A percentile compares a stretch with the other conserved stretches of the same genome.
Conservation (phyloP, 2,113 vertebrate genomes). For the Mastomys coucha region DNA sequence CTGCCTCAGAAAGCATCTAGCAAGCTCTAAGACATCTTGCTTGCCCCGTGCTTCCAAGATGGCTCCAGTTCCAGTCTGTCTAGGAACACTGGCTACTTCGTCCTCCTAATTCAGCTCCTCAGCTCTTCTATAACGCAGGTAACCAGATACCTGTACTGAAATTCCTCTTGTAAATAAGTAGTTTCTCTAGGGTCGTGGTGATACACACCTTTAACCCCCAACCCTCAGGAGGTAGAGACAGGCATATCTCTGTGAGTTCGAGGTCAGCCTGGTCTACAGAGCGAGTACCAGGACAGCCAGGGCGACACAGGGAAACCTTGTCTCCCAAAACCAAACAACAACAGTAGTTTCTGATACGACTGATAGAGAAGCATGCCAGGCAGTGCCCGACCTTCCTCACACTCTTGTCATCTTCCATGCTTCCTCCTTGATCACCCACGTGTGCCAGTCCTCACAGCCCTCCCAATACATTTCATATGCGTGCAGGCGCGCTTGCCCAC, state of each 20-base stretch:
- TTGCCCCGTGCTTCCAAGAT: background rate
- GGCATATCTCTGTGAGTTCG: background rate
- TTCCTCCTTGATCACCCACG: background rate
- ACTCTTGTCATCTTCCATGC: accelerated
- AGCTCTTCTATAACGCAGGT: background rate
- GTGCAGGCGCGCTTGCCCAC: background rate
- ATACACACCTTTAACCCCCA: background rate
- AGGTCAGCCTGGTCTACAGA: background rate
- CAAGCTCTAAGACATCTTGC: background rate
- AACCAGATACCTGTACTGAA: accelerated
- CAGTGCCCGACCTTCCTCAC: background rate
- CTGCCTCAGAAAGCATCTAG: background rate
- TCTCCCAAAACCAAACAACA: background rate
- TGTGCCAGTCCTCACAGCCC: background rate
- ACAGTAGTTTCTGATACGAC: background rate
- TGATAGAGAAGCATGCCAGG: background rate
- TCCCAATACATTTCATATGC: background rate
- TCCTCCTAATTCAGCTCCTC: background rate
- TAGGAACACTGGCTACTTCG: background rate
- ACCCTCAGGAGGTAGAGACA: background rate
- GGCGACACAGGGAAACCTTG: background rate
- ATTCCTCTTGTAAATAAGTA: background rate
- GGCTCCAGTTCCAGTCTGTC: background rate
- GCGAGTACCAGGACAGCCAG: background rate
- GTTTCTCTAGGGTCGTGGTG: background rate